Conservation (phyloP, 2,888 invertebrate species). For the Poecilus cupreus region DNA sequence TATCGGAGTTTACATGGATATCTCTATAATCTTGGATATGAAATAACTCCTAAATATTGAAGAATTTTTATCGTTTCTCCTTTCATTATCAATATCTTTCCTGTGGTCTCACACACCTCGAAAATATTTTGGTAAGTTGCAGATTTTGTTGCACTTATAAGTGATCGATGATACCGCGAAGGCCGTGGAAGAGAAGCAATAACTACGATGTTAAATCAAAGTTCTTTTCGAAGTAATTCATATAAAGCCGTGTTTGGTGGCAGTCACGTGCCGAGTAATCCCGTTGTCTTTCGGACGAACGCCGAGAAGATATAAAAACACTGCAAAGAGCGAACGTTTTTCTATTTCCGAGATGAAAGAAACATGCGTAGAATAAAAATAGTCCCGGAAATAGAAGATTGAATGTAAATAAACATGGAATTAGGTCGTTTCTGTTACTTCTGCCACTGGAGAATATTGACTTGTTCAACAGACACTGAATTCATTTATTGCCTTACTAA, state of each 20-base stretch:
- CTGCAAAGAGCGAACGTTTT: slow-evolving; percentile 44
- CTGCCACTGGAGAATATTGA: not conserved
- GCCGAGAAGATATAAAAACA: slow-evolving; percentile 28
- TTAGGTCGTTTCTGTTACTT: not conserved
- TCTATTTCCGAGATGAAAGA: slow-evolving; percentile 55
- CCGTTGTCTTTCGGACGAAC: slow-evolving; percentile 43
- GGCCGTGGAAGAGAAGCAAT: not conserved
- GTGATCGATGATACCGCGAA: too few species aligned
- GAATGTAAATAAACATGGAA: slow-evolving; percentile 46
- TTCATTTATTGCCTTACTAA: too few species aligned
- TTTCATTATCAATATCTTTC: too few species aligned
- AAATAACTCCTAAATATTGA: too few species aligned
- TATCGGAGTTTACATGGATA: too few species aligned
- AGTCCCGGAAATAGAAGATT: slow-evolving; percentile 36
- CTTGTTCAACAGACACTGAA: not conserved
- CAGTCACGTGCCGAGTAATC: slow-evolving; percentile 45
- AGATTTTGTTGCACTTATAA: too few species aligned
- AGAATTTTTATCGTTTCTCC: too few species aligned
- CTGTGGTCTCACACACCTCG: too few species aligned
- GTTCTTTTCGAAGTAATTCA: slow-evolving; percentile 40
- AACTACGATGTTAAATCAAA: slow-evolving; percentile 37
- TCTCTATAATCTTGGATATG: too few species aligned
- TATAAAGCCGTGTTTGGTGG: slow-evolving; percentile 25
- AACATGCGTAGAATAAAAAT: slow-evolving; percentile 53
- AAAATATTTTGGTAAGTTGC: too few species aligned